These are phyloP conservation scores for Drosophila limbata DNA, from an alignment of 2,888 invertebrate species.

Conservation along the genomic window DNA sequence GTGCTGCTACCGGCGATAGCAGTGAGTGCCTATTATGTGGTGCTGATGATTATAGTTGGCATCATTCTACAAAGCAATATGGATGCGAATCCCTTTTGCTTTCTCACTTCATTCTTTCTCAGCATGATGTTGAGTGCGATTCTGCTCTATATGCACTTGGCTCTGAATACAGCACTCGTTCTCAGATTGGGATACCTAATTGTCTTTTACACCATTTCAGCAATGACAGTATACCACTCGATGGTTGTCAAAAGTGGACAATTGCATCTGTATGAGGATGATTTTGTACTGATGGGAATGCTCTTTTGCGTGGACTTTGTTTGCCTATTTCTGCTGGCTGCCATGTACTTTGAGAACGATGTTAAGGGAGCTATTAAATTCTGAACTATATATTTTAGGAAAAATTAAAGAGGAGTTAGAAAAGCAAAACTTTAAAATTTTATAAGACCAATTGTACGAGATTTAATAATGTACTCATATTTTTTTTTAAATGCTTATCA, in stretches of 20 bases:
- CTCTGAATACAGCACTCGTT: not conserved
- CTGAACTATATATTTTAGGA: not conserved
- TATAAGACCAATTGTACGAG: too few relatives aligned
- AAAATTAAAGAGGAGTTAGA: not conserved
- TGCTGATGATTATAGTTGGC: not conserved
- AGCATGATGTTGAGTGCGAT: slow-evolving; percentile 10
- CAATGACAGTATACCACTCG: slow-evolving; percentile 23
- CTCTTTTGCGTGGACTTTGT: slow-evolving; percentile 17
- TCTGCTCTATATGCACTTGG: slow-evolving; percentile 15
- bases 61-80: not conserved
- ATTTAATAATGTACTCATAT: too few relatives aligned
- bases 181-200: slow-evolving; percentile 11
- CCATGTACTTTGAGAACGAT: slow-evolving; percentile 5
- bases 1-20: not conserved
- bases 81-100: slow-evolving; percentile 23
- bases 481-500: too few relatives aligned
- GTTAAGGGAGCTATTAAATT: not conserved
- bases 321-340: slow-evolving; percentile 1
- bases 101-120: slow-evolving; percentile 22
- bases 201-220: slow-evolving; percentile 8
- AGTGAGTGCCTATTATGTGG: not conserved
- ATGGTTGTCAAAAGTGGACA: slow-evolving; percentile 3
- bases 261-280: not conserved
- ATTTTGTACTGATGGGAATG: slow-evolving; percentile 18
- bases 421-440: not conserved